Evolutionary conservation across 2,113 vertebrate species (phyloP).

Genomic region (Drymodes brunneopygia): DNA sequence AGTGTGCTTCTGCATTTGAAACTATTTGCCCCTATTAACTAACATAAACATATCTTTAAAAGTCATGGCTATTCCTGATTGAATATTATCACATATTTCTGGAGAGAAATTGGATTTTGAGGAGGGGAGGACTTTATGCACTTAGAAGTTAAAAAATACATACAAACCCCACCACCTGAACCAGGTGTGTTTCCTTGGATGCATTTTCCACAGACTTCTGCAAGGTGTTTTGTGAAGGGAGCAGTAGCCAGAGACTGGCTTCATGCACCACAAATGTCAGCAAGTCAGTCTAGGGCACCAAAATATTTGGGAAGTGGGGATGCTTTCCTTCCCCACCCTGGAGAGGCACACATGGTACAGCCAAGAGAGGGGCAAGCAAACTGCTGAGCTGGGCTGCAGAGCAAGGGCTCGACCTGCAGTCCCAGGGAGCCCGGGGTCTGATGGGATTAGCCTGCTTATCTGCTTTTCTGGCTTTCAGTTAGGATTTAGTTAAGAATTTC

Average conservation of each 20-base stretch:
- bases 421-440: not conserved
- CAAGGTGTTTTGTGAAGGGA: not conserved
- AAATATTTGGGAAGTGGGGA: not conserved
- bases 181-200: not conserved
- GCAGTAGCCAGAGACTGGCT: not conserved
- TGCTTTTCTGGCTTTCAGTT: slow-evolving; percentile 27
- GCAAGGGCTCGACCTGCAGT: not conserved
- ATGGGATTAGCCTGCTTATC: slow-evolving; percentile 59
- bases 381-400: slow-evolving; percentile 59
- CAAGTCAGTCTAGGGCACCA: not conserved
- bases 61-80: not conserved
- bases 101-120: not conserved
- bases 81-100: not conserved
- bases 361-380: not conserved
- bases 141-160: not conserved
- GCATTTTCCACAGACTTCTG: not conserved
- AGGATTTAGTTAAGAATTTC: slow-evolving; percentile 56
- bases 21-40: not conserved
- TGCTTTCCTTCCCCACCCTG: not conserved
- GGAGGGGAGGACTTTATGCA: not conserved
- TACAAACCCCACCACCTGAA: not conserved
- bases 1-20: not conserved
- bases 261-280: not conserved
- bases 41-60: not conserved
- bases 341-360: not conserved